Evolutionary conservation across 2,113 vertebrate species (phyloP).

Genomic region (Protomyctophum bolini): DNA sequence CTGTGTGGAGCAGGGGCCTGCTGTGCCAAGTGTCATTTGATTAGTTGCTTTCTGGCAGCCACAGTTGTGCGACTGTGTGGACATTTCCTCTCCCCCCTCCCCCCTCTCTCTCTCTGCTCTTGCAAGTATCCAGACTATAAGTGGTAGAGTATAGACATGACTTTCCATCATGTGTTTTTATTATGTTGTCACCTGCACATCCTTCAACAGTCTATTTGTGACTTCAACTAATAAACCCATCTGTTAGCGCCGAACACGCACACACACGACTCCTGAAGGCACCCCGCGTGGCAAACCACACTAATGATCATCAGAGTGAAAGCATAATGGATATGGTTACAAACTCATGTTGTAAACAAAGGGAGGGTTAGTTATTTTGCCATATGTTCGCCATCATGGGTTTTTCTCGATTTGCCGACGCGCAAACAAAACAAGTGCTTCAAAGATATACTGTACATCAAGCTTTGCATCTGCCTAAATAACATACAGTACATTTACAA

Average conservation of each 20-base stretch:
- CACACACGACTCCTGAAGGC: background rate
- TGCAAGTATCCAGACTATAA: background rate
- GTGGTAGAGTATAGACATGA: no score
- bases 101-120: background rate
- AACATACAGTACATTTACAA: no score
- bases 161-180: no score
- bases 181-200: no score
- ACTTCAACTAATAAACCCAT: no score
- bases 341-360: background rate
- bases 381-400: background rate
- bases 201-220: no score
- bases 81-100: conserved; percentile 48
- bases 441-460: background rate
- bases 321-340: background rate
- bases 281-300: background rate
- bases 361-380: background rate
- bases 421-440: no score
- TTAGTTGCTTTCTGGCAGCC: conserved; percentile 67
- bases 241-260: background rate
- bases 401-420: no score
- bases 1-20: conserved; percentile 52
- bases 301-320: background rate
- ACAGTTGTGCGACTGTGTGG: conserved; percentile 53
- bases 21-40: conserved; percentile 73
- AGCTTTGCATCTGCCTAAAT: no score